phyloP scores from a whole-genome alignment of 2,113 vertebrate genomes.

The Nothoprocta pentlandii region DNA sequence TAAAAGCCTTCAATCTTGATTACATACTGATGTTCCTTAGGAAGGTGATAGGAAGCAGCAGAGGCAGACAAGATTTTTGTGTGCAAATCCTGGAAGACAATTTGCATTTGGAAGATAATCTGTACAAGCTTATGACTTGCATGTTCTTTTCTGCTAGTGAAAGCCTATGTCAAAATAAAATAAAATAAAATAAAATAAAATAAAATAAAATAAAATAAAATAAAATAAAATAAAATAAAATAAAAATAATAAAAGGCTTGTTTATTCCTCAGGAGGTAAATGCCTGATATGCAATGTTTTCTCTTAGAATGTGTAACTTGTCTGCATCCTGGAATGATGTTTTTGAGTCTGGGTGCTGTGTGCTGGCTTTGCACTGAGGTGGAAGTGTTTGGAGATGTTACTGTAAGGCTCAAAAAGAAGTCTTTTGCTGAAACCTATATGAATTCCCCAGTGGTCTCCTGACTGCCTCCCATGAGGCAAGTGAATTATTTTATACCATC shows the following conservation, averaged over 20 bases:
- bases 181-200: not conserved
- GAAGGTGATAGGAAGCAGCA: conserved; percentile 39
- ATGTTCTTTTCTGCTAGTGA: not conserved
- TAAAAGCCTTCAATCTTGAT: conserved; percentile 47
- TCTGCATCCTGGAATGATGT: not conserved
- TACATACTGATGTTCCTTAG: conserved; percentile 42
- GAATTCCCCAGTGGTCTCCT: not conserved
- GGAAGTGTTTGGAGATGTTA: not conserved
- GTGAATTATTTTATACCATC: not conserved
- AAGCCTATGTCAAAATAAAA: not conserved
- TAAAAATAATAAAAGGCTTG: not conserved
- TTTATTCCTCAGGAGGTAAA: not conserved
- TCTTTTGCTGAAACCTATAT: not conserved
- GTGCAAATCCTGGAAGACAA: conserved; percentile 39
- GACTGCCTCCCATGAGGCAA: not conserved
- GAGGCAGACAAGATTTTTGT: conserved; percentile 19
- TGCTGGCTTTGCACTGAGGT: not conserved
- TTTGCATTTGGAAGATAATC: conserved; percentile 45
- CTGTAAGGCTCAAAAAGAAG: not conserved
- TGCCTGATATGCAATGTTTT: not conserved
- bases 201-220: too few species aligned
- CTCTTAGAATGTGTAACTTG: not conserved
- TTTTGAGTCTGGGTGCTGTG: not conserved
- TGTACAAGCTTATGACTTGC: not conserved
- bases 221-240: too few species aligned